phyloP scores from a whole-genome alignment of 2,888 invertebrate genomes.

The Eristalinus aeneus region DNA sequence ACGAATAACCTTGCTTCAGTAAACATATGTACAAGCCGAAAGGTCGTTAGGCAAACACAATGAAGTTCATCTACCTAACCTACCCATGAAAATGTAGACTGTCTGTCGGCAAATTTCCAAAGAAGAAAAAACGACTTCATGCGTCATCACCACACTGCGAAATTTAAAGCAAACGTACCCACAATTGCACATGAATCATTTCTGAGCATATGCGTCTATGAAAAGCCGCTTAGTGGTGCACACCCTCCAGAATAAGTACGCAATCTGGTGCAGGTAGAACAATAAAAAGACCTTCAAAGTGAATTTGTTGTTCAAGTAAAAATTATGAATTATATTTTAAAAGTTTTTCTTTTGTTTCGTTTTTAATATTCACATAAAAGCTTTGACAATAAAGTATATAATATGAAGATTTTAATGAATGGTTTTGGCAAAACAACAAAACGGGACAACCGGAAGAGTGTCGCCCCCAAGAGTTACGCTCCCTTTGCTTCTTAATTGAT shows the following conservation, averaged over 20 bases:
- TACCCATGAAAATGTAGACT: background rate
- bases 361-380: constrained; percentile 62
- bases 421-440: constrained; percentile 9
- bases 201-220: background rate
- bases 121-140: background rate
- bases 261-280: background rate
- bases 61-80: background rate
- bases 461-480: background rate
- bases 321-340: constrained; percentile 55
- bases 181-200: background rate
- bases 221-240: background rate
- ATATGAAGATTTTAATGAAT: constrained; percentile 29
- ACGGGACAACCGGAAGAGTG: background rate
- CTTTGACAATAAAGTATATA: constrained; percentile 52
- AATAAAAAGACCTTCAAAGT: background rate
- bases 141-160: background rate
- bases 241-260: background rate
- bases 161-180: background rate
- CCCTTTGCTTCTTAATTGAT: constrained; percentile 20
- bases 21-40: background rate
- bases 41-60: background rate
- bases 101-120: background rate
- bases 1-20: background rate
- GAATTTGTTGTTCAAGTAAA: constrained; percentile 42
- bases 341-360: constrained; percentile 22